phyloP scores from a whole-genome alignment of 2,113 vertebrate species.

The Indri indri region DNA sequence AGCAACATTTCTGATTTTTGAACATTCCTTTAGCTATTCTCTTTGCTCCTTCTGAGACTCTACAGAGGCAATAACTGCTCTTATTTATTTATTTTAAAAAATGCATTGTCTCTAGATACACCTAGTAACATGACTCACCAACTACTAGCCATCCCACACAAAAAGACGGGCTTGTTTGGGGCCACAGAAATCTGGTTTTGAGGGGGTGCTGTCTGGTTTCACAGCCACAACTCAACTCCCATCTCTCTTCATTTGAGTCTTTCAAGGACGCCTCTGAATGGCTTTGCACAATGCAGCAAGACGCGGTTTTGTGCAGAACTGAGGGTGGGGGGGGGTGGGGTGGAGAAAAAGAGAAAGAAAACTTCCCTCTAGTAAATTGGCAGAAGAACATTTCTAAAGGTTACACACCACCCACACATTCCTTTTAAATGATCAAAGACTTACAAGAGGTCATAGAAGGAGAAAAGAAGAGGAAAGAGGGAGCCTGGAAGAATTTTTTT shows the following conservation, averaged over 20 bases:
- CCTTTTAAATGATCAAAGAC: slow-evolving; percentile 75
- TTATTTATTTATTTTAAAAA: slow-evolving; percentile 52
- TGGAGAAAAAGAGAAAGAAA: slow-evolving; percentile 50
- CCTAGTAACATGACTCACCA: slow-evolving; percentile 69
- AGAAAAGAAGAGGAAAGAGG: slow-evolving; percentile 13
- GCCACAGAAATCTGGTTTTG: slow-evolving; percentile 67
- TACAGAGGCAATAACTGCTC: not conserved
- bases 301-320: slow-evolving; percentile 50
- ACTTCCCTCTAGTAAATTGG: slow-evolving; percentile 67
- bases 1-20: slow-evolving; percentile 42
- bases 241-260: slow-evolving; percentile 36
- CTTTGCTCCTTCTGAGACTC: slow-evolving; percentile 32
- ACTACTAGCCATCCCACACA: slow-evolving; percentile 61
- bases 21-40: not conserved
- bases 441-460: slow-evolving; percentile 65
- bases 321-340: not conserved
- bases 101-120: slow-evolving; percentile 69
- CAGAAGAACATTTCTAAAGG: slow-evolving; percentile 70
- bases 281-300: slow-evolving; percentile 22
- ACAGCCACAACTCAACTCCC: slow-evolving; percentile 3
- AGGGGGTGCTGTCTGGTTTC: slow-evolving; percentile 71
- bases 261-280: slow-evolving; percentile 56
- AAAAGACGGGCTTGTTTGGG: slow-evolving; percentile 62
- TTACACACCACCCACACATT: slow-evolving; percentile 74
- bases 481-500: not conserved